Evolutionary conservation across 2,113 vertebrate species (phyloP).

Genomic region (Sisor rabdophorus): DNA sequence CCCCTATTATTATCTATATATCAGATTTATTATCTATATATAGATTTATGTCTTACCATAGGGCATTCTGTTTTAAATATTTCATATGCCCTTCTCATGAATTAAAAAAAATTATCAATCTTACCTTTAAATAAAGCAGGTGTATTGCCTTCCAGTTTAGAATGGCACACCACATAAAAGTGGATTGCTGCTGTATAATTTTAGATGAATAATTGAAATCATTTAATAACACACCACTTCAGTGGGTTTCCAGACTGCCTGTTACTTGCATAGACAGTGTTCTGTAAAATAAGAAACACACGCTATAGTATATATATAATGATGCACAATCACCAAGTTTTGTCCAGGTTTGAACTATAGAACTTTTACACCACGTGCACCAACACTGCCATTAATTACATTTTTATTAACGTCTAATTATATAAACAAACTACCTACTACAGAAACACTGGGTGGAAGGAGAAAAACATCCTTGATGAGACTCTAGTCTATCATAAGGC

Average conservation of each 20-base stretch:
- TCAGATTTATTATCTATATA: too few species aligned
- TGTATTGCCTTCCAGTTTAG: background rate
- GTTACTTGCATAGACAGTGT: background rate
- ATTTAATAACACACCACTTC: background rate
- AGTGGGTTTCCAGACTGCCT: background rate
- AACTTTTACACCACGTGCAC: background rate
- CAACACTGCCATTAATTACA: background rate
- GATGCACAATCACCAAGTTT: background rate
- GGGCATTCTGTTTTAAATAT: background rate
- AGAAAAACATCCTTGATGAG: background rate
- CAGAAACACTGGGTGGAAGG: background rate
- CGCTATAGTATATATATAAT: too few species aligned
- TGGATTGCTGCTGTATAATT: background rate
- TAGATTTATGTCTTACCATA: background rate
- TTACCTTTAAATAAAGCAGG: conserved; percentile 4
- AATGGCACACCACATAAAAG: background rate
- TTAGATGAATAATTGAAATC: background rate
- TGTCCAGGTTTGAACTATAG: background rate
- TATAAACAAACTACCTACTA: background rate
- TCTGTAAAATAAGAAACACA: background rate
- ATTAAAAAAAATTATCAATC: background rate
- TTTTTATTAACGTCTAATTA: background rate
- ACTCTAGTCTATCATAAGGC: background rate
- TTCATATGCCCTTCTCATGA: background rate
- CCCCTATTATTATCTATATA: too few species aligned